These are phyloP conservation scores for Drosophila subquinaria DNA, from an alignment of 2,888 invertebrate genomes.

Conservation along the genomic window DNA sequence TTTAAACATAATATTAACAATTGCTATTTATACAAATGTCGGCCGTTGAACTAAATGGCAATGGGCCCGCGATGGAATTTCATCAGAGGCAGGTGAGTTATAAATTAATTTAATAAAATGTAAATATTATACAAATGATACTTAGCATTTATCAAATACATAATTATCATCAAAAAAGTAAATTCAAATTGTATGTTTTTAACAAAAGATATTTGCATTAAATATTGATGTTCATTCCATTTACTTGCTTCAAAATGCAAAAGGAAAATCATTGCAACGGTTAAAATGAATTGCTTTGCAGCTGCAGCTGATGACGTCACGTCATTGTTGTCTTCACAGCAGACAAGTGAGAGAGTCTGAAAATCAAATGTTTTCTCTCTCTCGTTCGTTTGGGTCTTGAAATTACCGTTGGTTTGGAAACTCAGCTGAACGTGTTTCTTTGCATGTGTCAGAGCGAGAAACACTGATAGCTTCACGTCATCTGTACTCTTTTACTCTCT, in stretches of 20 bases:
- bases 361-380: neutral
- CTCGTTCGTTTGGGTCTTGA: neutral
- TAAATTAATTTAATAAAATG: neutral
- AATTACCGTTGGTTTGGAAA: neutral
- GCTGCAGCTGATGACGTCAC: neutral
- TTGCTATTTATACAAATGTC: slow-evolving; percentile 69
- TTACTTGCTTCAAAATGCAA: neutral
- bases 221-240: too few relatives aligned
- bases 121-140: too few relatives aligned
- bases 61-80: slow-evolving; percentile 78
- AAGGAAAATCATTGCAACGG: neutral
- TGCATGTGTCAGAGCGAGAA: neutral
- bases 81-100: slow-evolving; percentile 80
- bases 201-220: too few relatives aligned
- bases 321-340: neutral
- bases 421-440: neutral
- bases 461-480: neutral
- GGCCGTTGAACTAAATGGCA: slow-evolving; percentile 79
- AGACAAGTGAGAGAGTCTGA: neutral
- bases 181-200: too few relatives aligned
- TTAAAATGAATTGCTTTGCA: neutral
- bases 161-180: too few relatives aligned
- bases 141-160: too few relatives aligned
- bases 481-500: neutral
- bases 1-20: slow-evolving; percentile 23